Percentiles rank a stretch among this genome's conserved stretches.
Evolutionary conservation across 1,140 invertebrate genomes (phyloP).

Genomic region (Nixonia krombeini): DNA sequence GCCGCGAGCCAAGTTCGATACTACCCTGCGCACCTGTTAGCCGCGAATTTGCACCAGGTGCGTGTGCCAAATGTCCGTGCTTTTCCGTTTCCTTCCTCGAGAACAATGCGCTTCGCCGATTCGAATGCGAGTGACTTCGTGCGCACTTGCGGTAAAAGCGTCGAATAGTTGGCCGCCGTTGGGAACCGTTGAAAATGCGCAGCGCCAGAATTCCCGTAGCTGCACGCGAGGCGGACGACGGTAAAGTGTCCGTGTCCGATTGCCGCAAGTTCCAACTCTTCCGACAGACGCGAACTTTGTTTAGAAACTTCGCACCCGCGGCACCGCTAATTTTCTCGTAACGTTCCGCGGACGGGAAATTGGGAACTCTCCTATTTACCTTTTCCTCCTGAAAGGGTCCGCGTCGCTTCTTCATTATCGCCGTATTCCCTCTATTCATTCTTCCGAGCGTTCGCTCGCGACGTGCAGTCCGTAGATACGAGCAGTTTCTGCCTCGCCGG

Average conservation of each 20-base stretch:
- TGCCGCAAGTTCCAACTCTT: background rate
- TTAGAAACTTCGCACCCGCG: background rate
- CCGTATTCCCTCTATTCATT: conserved; percentile 3
- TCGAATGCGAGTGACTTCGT: background rate
- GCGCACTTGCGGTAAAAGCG: background rate
- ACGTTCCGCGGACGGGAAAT: too few relatives aligned
- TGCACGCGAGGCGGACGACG: too few relatives aligned
- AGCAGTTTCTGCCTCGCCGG: background rate
- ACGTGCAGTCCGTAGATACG: conserved; percentile 6
- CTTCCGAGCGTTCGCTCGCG: conserved; percentile 1
- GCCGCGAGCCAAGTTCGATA: too few relatives aligned
- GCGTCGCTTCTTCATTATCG: conserved; percentile 8
- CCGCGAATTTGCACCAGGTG: too few relatives aligned
- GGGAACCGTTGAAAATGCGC: background rate
- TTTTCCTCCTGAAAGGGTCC: conserved; percentile 13
- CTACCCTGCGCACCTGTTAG: too few relatives aligned
- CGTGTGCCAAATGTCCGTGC: too few relatives aligned
- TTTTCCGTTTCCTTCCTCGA: too few relatives aligned
- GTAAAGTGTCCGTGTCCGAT: too few relatives aligned
- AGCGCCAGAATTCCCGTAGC: background rate
- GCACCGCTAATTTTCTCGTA: background rate
- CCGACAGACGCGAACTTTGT: background rate
- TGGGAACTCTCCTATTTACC: background rate
- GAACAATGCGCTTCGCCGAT: too few relatives aligned
- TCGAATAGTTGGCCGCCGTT: too few relatives aligned